Percentiles rank a stretch among this genome's conserved stretches.
phyloP scores from a whole-genome alignment of 2,888 invertebrate genomes.

The Mellilla xanthometata region DNA sequence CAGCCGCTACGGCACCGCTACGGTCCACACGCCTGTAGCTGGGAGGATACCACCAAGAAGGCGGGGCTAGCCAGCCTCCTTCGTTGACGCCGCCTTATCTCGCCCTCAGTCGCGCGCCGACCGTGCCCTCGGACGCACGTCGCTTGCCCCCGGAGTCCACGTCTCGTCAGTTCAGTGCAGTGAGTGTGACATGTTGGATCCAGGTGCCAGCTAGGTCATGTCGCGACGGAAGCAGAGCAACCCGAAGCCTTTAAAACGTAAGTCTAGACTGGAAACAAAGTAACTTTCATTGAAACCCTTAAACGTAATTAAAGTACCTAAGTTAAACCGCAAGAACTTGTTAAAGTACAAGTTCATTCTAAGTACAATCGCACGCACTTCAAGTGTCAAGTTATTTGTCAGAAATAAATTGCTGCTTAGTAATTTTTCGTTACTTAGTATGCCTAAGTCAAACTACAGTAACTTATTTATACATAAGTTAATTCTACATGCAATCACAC shows the following conservation, averaged over 20 bases:
- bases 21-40: slow-evolving; percentile 24
- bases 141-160: slow-evolving; percentile 20
- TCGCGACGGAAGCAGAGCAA: slow-evolving; percentile 98
- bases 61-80: slow-evolving; percentile 50
- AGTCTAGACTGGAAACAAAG: slow-evolving; percentile 73
- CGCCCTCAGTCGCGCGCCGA: slow-evolving; percentile 52
- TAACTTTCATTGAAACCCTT: too few species aligned
- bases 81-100: slow-evolving; percentile 36
- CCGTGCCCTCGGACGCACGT: slow-evolving; percentile 45
- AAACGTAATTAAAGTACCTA: too few species aligned
- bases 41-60: slow-evolving; percentile 42
- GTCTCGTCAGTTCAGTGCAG: slow-evolving; percentile 25
- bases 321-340: too few species aligned
- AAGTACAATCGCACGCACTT: too few species aligned
- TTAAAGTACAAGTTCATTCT: too few species aligned
- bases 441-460: too few species aligned
- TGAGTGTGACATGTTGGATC: slow-evolving; percentile 66
- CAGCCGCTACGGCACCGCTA: slow-evolving; percentile 40
- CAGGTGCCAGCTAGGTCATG: slow-evolving; percentile 84
- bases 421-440: too few species aligned
- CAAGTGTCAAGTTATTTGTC: too few species aligned
- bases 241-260: slow-evolving; percentile 97
- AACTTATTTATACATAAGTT: too few species aligned
- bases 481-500: too few species aligned
- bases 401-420: too few species aligned